phyloP scores from a whole-genome alignment of 1,140 invertebrate genomes.

The Hydropsyche tenuis region DNA sequence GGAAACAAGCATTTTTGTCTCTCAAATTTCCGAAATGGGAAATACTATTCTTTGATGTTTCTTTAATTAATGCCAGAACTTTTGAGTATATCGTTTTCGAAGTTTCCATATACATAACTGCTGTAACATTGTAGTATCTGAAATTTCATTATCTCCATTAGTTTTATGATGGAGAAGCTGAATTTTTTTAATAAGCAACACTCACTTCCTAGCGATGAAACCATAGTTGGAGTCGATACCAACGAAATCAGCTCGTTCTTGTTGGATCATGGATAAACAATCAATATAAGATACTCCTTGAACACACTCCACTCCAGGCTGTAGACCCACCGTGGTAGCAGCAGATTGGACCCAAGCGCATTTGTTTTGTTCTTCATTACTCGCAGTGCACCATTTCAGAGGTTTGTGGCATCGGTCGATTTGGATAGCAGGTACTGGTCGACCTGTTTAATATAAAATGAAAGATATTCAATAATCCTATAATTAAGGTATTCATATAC shows the following conservation, averaged over 20 bases:
- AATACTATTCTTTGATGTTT: conserved; percentile 57
- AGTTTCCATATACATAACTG: conserved; percentile 65
- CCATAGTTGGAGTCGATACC: conserved; percentile 73
- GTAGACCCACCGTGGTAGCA: conserved; percentile 64
- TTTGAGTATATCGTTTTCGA: conserved; percentile 56
- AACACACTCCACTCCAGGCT: conserved; percentile 65
- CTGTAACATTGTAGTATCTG: conserved; percentile 64
- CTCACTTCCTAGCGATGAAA: conserved; percentile 71
- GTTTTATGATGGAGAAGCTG: background rate
- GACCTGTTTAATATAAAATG: conserved; percentile 49
- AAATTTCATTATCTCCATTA: conserved; percentile 20
- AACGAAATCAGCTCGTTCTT: conserved; percentile 70
- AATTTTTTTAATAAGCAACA: background rate
- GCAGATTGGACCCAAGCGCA: conserved; percentile 67
- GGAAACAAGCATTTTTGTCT: conserved; percentile 69
- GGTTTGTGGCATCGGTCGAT: conserved; percentile 57
- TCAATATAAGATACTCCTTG: conserved; percentile 58
- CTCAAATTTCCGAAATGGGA: conserved; percentile 65
- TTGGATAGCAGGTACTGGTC: conserved; percentile 49
- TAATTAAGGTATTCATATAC: too few species aligned
- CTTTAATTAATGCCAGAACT: conserved; percentile 67
- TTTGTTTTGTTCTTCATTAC: conserved; percentile 63
- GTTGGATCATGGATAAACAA: conserved; percentile 68
- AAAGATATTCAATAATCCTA: background rate
- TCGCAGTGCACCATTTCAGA: conserved; percentile 67